Percentiles rank a stretch among this genome's conserved stretches.
Evolutionary conservation across 2,797 vertebrate species (phyloP).

Genomic region (Typhlichthys subterraneus): DNA sequence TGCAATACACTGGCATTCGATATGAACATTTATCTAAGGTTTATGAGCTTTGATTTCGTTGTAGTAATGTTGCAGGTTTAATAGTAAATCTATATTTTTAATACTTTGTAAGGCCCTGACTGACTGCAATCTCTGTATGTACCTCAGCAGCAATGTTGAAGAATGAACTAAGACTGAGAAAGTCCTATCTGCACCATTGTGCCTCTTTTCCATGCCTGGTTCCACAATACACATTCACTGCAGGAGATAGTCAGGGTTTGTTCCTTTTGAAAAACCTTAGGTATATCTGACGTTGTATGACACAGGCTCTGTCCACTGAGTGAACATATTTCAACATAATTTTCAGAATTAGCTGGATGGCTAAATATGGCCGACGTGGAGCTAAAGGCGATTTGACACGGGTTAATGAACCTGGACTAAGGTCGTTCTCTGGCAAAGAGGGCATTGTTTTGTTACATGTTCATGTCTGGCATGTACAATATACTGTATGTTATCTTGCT

Average conservation of each 20-base stretch:
- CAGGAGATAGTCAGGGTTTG: constrained; percentile 22
- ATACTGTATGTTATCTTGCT: background rate
- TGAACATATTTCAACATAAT: constrained; percentile 13
- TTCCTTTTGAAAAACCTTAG: constrained; percentile 21
- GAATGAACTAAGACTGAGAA: constrained; percentile 36
- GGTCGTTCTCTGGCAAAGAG: constrained; percentile 3
- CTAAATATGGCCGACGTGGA: constrained; percentile 23
- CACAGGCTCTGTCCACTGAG: constrained; percentile 3
- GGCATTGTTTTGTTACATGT: background rate
- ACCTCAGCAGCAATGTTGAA: constrained; percentile 41
- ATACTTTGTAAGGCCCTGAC: constrained; percentile 29
- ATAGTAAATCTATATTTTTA: constrained; percentile 14
- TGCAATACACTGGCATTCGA: constrained; percentile 27
- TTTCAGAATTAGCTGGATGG: constrained; percentile 38
- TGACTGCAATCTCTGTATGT: constrained; percentile 45
- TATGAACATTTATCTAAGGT: constrained; percentile 37
- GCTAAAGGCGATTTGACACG: constrained; percentile 38
- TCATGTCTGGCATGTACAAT: constrained; percentile 5
- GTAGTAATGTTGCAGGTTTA: constrained; percentile 33
- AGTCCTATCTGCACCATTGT: constrained; percentile 68
- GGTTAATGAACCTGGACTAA: constrained; percentile 18
- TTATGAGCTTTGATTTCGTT: constrained; percentile 28
- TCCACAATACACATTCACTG: constrained; percentile 26
- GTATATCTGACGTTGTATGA: constrained; percentile 29
- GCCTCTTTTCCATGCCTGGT: constrained; percentile 57